Evolutionary conservation across 2,113 vertebrate species (phyloP).

Genomic region (Oceanodroma tethys): DNA sequence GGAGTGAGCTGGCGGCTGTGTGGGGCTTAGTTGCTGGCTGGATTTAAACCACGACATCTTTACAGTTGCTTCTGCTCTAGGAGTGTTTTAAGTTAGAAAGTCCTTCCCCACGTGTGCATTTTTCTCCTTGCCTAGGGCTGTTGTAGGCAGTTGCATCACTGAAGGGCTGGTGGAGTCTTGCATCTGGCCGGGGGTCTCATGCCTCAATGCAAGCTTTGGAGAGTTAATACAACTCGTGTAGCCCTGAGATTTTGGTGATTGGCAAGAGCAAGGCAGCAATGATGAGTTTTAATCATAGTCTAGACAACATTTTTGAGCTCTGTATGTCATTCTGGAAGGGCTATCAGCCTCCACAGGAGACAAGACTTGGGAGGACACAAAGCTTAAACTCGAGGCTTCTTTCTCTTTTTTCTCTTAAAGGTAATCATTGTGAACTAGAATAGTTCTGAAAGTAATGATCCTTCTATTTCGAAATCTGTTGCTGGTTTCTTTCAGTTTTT

Average conservation of each 20-base stretch:
- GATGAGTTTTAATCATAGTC: background rate
- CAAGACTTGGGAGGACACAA: background rate
- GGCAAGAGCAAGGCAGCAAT: background rate
- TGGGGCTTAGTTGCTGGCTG: too few species aligned
- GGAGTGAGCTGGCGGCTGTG: too few species aligned
- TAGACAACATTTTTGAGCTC: background rate
- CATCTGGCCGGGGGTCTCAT: background rate
- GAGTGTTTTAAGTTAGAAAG: background rate
- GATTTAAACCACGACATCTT: background rate
- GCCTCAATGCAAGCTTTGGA: background rate
- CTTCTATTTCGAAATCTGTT: background rate
- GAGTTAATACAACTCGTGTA: background rate
- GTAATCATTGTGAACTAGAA: background rate
- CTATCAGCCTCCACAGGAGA: background rate
- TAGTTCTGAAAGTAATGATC: background rate
- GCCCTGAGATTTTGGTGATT: background rate
- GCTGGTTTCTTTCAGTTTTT: background rate
- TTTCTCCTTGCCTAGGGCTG: background rate
- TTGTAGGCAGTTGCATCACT: background rate
- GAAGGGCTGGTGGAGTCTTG: background rate
- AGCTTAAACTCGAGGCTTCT: background rate
- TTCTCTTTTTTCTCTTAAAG: background rate
- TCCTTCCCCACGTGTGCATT: background rate
- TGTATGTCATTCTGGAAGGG: background rate
- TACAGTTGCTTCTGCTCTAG: background rate